phyloP scores from a whole-genome alignment of 1,140 invertebrate genomes.

The Anagrus nilaparvatae region DNA sequence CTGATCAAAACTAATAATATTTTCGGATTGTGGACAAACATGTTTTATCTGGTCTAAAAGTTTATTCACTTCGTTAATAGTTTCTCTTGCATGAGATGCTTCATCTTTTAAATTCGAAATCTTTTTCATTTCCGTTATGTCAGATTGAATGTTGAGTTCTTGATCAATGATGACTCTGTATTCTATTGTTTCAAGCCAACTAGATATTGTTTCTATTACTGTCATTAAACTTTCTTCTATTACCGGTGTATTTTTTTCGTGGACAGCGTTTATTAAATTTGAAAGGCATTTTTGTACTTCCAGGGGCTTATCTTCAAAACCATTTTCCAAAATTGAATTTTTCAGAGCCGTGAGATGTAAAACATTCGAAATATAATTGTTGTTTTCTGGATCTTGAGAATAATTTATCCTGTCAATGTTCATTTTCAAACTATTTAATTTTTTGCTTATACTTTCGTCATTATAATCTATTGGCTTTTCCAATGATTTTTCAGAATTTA shows the following conservation, averaged over 20 bases:
- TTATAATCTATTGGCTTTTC: slow-evolving; percentile 26
- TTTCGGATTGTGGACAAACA: slow-evolving; percentile 33
- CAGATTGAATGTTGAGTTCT: slow-evolving; percentile 32
- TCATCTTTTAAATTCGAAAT: slow-evolving; percentile 44
- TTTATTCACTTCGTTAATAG: slow-evolving; percentile 31
- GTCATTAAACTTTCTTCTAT: slow-evolving; percentile 61
- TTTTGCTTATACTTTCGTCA: slow-evolving; percentile 31
- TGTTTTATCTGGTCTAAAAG: slow-evolving; percentile 35
- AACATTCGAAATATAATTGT: slow-evolving; percentile 45
- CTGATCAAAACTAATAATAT: too few species aligned
- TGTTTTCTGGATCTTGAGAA: slow-evolving; percentile 41
- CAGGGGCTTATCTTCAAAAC: slow-evolving; percentile 42
- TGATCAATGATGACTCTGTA: slow-evolving; percentile 59
- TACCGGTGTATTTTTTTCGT: slow-evolving; percentile 48
- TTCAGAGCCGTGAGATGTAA: slow-evolving; percentile 50
- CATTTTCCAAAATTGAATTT: slow-evolving; percentile 42
- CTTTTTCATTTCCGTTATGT: slow-evolving; percentile 21
- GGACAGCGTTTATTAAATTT: slow-evolving; percentile 51
- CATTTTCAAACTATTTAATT: slow-evolving; percentile 41
- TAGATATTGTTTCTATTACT: slow-evolving; percentile 66
- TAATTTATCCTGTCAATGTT: too few species aligned
- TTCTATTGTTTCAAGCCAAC: slow-evolving; percentile 74
- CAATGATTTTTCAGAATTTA: too few species aligned
- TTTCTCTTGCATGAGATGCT: slow-evolving; percentile 40
- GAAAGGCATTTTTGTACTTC: slow-evolving; percentile 48